Percentiles rank a stretch among this genome's conserved stretches.
Conservation (phyloP, 2,888 invertebrate genomes). For the Catotricha subobsoleta region DNA sequence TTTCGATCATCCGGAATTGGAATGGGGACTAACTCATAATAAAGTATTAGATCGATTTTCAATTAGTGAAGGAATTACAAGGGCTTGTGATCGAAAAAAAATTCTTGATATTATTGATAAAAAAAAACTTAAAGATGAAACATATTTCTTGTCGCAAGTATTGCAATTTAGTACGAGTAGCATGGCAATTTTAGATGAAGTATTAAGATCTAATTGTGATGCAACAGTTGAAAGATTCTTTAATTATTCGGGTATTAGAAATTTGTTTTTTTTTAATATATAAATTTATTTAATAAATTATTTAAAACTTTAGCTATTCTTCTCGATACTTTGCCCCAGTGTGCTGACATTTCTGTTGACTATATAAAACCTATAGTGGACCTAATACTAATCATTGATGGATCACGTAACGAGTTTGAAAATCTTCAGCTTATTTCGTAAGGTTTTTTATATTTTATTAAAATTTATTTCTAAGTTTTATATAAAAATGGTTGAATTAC, state of each 20-base stretch:
- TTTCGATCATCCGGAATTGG: constrained; percentile 2
- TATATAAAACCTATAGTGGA: constrained; percentile 31
- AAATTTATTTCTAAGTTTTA: too few species aligned
- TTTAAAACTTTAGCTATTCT: constrained; percentile 11
- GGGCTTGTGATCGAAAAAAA: constrained; percentile 12
- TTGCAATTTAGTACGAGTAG: constrained; percentile 16
- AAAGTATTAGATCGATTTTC: constrained; percentile 7
- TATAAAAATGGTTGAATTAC: too few species aligned
- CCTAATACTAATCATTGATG: constrained; percentile 39
- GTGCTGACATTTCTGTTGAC: constrained; percentile 9
- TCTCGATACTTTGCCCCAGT: constrained; percentile 10
- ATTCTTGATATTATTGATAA: constrained; percentile 13
- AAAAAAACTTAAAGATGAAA: constrained; percentile 19
- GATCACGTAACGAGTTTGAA: constrained; percentile 36
- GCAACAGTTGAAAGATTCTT: constrained; percentile 34
- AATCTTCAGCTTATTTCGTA: constrained; percentile 38
- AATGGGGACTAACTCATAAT: background rate
- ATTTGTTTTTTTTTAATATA: background rate
- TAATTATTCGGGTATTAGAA: constrained; percentile 31
- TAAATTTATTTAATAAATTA: background rate
- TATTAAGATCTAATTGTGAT: constrained; percentile 32
- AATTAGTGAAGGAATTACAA: constrained; percentile 8
- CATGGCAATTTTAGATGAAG: constrained; percentile 19
- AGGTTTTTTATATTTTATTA: too few species aligned
- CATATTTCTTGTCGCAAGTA: constrained; percentile 21